Base-by-base conservation (phyloP, 2,797 vertebrate species). In the Cichlasoma orientale region DNA sequence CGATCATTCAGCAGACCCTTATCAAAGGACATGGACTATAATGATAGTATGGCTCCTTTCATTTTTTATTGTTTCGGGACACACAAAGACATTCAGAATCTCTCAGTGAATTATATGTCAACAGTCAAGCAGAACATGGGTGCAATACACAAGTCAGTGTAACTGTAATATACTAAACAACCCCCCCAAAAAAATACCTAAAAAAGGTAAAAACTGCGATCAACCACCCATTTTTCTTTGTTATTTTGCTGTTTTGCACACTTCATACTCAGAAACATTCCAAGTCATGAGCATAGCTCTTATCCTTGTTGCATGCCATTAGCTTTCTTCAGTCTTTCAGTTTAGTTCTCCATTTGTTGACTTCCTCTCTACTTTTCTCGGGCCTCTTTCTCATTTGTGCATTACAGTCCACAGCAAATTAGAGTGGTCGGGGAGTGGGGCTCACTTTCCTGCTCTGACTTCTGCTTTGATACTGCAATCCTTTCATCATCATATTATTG, bases 401-500 rank as follows among this genome's bases (percentile, higher is more conserved):
- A 52, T 70, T 53, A 50, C 2, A 71, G 41, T 74, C 54, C 27
- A 27, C 27, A 58, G 73, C 23, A 55, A 38, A 68, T 75, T 55
- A 74, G n/a, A 79, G 53, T 21, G 1, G 21, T 14, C 54, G 5
- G 16, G 78, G 36, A 77, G 18, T 5, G 50, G 52, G 16, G 41
- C 53, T 77, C 58, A 54, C 55, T 76, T 71, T 85, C 58, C 58
- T 77, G 27, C 19, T 77, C 55, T 23, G 16, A 58, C 58, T 74
- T 73, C 56, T 56, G 75, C 84, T 82, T 82, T 88, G 79, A 84
- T 86, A 54, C 27, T 21, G 73, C 63, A 90, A 86, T 47, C 21
- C 72, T 87, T 84, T 82, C 77, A 80, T 89, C 88, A 85, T 74
- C 4, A 14, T 50, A 74, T 56, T 50, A 56, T 73, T 41, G 56